A percentile compares a stretch with the other conserved stretches of the same genome.
Evolutionary conservation across 2,113 vertebrate species (phyloP).

Genomic region (Elachura formosa): DNA sequence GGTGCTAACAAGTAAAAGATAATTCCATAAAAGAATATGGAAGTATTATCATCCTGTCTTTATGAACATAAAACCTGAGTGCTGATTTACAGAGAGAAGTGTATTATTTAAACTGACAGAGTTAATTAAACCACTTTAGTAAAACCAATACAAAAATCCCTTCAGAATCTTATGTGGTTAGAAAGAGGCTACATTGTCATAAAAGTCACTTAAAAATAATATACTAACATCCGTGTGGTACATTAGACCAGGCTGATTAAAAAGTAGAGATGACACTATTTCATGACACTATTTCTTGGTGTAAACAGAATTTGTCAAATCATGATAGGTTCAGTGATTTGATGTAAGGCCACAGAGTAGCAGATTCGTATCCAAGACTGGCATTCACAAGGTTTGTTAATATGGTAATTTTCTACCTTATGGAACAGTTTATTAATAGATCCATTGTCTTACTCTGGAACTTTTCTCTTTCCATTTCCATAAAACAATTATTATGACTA

Average conservation of each 20-base stretch:
- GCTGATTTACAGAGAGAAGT: neutral
- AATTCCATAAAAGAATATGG: neutral
- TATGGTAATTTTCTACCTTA: neutral
- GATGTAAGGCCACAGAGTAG: neutral
- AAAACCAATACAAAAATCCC: conserved; percentile 9
- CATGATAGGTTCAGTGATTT: neutral
- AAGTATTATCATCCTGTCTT: neutral
- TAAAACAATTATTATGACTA: neutral
- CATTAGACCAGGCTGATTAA: neutral
- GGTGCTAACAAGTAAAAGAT: neutral
- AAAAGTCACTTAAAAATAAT: conserved; percentile 18
- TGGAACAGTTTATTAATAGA: neutral
- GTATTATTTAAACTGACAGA: neutral
- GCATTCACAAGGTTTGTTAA: neutral
- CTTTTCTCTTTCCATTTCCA: neutral
- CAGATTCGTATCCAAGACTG: neutral
- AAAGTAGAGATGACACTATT: neutral
- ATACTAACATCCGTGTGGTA: neutral
- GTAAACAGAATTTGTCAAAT: conserved; percentile 4
- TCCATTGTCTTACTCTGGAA: neutral
- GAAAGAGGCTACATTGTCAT: neutral
- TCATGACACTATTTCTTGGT: neutral
- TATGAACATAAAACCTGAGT: neutral
- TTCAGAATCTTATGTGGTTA: neutral
- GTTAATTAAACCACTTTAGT: conserved; percentile 14